A percentile compares a stretch with the other conserved stretches of the same genome.
Conservation (phyloP, 2,797 vertebrate species). For the Epinephelus coioides region DNA sequence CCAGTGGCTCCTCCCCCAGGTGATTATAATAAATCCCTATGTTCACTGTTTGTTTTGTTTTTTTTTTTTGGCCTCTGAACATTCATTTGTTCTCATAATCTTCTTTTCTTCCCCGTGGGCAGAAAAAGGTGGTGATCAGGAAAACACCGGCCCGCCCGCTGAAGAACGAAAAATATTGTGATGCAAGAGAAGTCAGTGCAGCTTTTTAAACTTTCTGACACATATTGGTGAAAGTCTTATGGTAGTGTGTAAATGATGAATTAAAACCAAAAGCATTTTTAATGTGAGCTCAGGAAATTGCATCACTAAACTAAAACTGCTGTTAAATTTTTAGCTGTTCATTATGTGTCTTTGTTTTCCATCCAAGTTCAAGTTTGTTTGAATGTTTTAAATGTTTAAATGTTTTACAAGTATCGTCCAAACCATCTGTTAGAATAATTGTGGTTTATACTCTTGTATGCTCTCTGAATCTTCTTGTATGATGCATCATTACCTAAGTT, state of each 20-base stretch:
- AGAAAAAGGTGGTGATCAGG: slow-evolving; percentile 33
- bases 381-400: no score
- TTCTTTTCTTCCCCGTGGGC: not conserved
- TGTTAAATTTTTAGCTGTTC: accelerated
- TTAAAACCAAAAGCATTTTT: no score
- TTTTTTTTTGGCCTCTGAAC: not conserved
- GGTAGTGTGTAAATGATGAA: no score
- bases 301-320: not conserved
- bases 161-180: not conserved
- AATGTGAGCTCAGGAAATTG: not conserved
- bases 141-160: not conserved
- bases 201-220: not conserved
- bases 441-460: not conserved
- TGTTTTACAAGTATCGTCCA: not conserved
- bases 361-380: not conserved
- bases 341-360: not conserved
- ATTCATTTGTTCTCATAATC: not conserved
- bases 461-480: not conserved
- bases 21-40: not conserved
- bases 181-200: not conserved
- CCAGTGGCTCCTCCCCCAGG: slow-evolving; percentile 12
- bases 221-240: not conserved
- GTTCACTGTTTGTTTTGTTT: not conserved
- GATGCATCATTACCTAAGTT: not conserved
- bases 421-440: not conserved